Base-by-base conservation (phyloP, 1,140 invertebrate genomes). In the Dendrolimus kikuchii region DNA sequence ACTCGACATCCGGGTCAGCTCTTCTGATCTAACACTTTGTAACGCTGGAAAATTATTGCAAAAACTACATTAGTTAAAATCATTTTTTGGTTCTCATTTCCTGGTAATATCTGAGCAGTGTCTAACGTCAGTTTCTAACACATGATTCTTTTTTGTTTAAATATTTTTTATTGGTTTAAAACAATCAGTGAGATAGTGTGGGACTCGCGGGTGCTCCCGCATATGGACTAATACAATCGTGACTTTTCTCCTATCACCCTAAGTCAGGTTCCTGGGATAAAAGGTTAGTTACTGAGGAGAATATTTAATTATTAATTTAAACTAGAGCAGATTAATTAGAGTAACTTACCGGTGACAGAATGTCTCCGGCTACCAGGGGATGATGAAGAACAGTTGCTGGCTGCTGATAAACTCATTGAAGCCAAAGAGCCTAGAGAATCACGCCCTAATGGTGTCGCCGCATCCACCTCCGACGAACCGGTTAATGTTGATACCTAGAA, bases 361-460 rank as follows among this genome's bases (percentile, higher is more conserved):
- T 96, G 94, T 67, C 95, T 90, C 69, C 95, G 88, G 64, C 92
- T 91, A 1, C 93, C 89, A 7, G 95, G 91, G 69, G 94, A 95
- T 44, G 93, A 94, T 7, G 92, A 93, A 54, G 92, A 93, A 64
- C 92, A 94, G 63, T 94, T 94, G 60, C 93, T 94, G 53, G 93
- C 89, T 3, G 92, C 92, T 1, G 92, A 93, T 74, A 94, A 88
- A 1, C 92, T 93, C 90, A 93, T 92, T 0, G 92, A 93, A 86
- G 95, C 93, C 0, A 95, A 89, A 2, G 94, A 95, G 4, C 92
- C 92, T 5, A 95, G 91, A 43, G 94, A 95, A 78, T 91, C 68
- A 56, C 89, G 66, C 62, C 89, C 81, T 66, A 90, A 78, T 64
- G 89, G 80, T 0, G 88, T 88, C 23, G 88, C 74, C 46, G 88